Evolutionary conservation across 2,888 invertebrate genomes (phyloP).

Genomic region (Epistrophe eligans): DNA sequence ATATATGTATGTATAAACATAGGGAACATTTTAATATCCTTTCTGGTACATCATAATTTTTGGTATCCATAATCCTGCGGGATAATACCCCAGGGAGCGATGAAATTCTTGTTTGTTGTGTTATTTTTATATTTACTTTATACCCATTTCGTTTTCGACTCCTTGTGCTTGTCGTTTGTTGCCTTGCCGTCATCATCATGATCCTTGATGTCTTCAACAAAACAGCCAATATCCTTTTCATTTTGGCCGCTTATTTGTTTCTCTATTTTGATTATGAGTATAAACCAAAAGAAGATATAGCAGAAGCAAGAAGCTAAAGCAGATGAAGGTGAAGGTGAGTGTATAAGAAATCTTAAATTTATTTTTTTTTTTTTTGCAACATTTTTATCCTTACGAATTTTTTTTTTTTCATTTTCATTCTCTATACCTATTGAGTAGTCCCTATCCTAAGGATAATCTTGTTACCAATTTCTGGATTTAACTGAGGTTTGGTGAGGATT

Average conservation of each 20-base stretch:
- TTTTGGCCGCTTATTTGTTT: constrained; percentile 71
- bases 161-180: constrained; percentile 9
- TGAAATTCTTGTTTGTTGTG: constrained; percentile 40
- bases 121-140: constrained; percentile 31
- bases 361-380: constrained; percentile 29
- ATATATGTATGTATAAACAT: background rate
- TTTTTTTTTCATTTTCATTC: constrained; percentile 10
- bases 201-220: constrained; percentile 55
- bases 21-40: constrained; percentile 69
- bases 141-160: constrained; percentile 9
- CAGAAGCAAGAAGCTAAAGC: background rate
- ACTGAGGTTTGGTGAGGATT: constrained; percentile 29
- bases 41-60: constrained; percentile 71
- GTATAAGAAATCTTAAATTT: constrained; percentile 18
- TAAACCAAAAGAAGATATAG: constrained; percentile 1
- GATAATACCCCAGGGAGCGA: constrained; percentile 61
- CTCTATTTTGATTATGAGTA: constrained; percentile 62
- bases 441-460: constrained; percentile 67
- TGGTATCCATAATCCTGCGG: constrained; percentile 73
- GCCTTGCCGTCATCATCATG: constrained; percentile 10
- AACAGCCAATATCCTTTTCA: constrained; percentile 74
- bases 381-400: constrained; percentile 39
- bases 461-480: constrained; percentile 67
- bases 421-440: background rate
- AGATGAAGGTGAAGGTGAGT: constrained; percentile 47